Evolutionary conservation across 2,113 vertebrate genomes (phyloP), one percentile per base, ranked within the genome.

Genomic region (Panurus biarmicus): DNA sequence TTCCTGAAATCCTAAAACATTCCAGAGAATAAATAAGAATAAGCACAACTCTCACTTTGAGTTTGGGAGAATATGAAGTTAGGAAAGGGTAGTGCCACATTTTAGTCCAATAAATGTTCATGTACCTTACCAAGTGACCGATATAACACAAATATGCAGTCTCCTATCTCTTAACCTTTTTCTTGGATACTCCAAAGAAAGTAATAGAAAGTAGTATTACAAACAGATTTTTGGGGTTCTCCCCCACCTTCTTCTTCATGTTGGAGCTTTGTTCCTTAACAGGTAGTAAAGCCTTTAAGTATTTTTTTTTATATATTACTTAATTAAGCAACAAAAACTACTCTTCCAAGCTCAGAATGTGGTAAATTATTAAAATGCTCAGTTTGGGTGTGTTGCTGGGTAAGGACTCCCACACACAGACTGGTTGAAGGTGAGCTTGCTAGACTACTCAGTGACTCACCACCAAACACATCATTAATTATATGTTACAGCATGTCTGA

Each of bases 401-500:
- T 94, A 95, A 92, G 71, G 93, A 95, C 92, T 92, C 95, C 95
- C 87, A 96, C 88, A 3, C 83, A 88, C 25, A 80, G 72, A 67
- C 75, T 95, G 82, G 90, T 90, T 96, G 93, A 88, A 94, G 93
- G 93, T 95, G 61, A 96, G 90, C 95, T 94, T 93, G 95, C 90
- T 96, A 95, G 82, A 91, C 95, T 94, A 57, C 87, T 75, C 5
- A 1, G 61, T 97, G 96, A 96, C 88, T 96, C 95, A 96, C 26
- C 66, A 35, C 82, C 1, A 3, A 96, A 86, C 11, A 6, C 93
- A 95, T 90, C 8, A 0, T 93, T 95, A 97, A 95, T 97, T 94
- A 97, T 93, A 71, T 25, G 87, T 95, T 95, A 96, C 93, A 94
- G 92, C 94, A 95, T 84, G 90, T 95, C 96, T 96, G 93, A 96